phyloP scores from a whole-genome alignment of 1,140 invertebrate species.

The Zophobas atratus region DNA sequence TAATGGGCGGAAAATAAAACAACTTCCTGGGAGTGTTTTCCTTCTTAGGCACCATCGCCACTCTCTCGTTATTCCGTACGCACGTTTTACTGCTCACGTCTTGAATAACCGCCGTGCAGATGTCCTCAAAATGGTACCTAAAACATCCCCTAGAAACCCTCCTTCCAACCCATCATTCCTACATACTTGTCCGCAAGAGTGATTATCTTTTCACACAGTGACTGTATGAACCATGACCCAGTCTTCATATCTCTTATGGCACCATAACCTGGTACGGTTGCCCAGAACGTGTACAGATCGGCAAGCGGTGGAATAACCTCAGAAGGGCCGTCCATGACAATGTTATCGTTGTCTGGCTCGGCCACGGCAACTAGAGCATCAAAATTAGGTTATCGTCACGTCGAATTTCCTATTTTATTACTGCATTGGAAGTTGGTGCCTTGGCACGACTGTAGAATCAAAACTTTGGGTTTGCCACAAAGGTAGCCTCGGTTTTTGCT shows the following conservation, averaged over 20 bases:
- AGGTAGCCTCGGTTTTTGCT: slow-evolving; percentile 53
- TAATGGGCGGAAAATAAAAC: slow-evolving; percentile 27
- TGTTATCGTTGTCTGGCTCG: slow-evolving; percentile 42
- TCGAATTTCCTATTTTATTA: not conserved
- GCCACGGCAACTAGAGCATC: not conserved
- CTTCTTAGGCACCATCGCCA: slow-evolving; percentile 20
- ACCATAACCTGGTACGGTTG: slow-evolving; percentile 81
- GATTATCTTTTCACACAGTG: slow-evolving; percentile 74
- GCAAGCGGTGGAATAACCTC: slow-evolving; percentile 73
- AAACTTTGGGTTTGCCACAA: slow-evolving; percentile 59
- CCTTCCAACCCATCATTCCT: too few species aligned
- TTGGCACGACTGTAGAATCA: slow-evolving; percentile 64
- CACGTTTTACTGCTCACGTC: slow-evolving; percentile 56
- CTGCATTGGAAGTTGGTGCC: slow-evolving; percentile 60
- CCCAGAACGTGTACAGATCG: slow-evolving; percentile 82
- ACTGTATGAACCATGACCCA: slow-evolving; percentile 86
- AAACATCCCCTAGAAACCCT: slow-evolving; percentile 14
- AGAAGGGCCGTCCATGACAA: slow-evolving; percentile 33
- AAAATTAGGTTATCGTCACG: not conserved
- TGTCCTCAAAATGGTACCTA: slow-evolving; percentile 60
- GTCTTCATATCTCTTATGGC: slow-evolving; percentile 80
- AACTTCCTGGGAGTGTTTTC: slow-evolving; percentile 9
- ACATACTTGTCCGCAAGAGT: slow-evolving; percentile 63
- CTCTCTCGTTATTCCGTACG: slow-evolving; percentile 41
- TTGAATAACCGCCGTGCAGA: slow-evolving; percentile 54